Evolutionary conservation across 1,140 invertebrate species (phyloP), one percentile per base, ranked within the genome.

Genomic region (Eubasilissa regina): DNA sequence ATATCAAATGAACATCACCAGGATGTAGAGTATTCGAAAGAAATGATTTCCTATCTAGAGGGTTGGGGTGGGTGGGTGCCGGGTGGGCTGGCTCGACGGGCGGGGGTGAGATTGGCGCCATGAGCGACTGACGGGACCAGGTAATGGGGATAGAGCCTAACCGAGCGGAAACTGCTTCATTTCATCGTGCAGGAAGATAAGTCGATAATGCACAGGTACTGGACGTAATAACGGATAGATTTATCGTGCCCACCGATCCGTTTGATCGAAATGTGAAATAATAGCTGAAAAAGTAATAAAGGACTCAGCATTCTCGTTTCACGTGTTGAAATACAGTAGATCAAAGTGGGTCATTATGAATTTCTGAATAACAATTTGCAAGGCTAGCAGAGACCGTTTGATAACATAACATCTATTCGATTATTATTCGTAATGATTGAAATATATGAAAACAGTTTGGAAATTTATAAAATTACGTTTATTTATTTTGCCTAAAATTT

Each of bases 121-220:
- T 35, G 55, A 19, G 72, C 25, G 19, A 66, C 74, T 78, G 75
- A 82, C 75, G 75, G 78, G 66, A 45, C 45, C 78, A 80, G 78
- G 81, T 82, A 82, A 82, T 80, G 78, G 78, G 64, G 75, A 78
- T 75, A 68, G 64, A 75, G 75, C 58, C 70, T 79, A 82, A 80
- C 81, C 81, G 78, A 82, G 75, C 78, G 81, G 81, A 82, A 82
- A 82, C 78, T 77, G 81, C 75, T 82, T 82, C 78, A 80, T 82
- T 82, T 80, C 77, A 79, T 53, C 80, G 21, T 72, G 78, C 77
- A 73, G 75, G 72, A 35, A 76, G 80, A 81, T 81, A 81, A 81
- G 78, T 77, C 78, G 76, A 82, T 77, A 78, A 70, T 79, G 64
- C 73, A 81, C 80, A 81, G 80, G 80, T 81, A 81, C 77, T 10